Evolutionary conservation across 2,888 invertebrate species (phyloP).

Genomic region (Lasiommata megera): DNA sequence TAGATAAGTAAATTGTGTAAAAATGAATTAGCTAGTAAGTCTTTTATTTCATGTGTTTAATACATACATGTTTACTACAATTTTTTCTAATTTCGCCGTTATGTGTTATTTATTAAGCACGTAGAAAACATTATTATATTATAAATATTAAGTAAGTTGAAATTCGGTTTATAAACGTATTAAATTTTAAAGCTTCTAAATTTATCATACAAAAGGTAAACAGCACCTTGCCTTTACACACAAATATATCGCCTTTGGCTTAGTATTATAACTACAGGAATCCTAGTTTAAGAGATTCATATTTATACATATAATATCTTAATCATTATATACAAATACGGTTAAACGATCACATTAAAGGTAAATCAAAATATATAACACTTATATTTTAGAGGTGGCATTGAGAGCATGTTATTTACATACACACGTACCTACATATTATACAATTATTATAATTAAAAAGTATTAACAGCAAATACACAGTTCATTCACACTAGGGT

Average conservation of each 20-base stretch:
- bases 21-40: slow-evolving; percentile 25
- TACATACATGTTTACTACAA: slow-evolving; percentile 1
- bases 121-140: slow-evolving; percentile 19
- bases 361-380: slow-evolving; percentile 36
- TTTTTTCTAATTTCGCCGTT: background rate
- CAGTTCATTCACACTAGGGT: no score
- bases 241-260: slow-evolving; percentile 71
- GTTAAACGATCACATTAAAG: slow-evolving; percentile 42
- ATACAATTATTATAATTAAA: slow-evolving; percentile 13
- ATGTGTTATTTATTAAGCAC: background rate
- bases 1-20: slow-evolving; percentile 21
- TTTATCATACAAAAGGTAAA: slow-evolving; percentile 51
- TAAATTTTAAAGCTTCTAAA: slow-evolving; percentile 63
- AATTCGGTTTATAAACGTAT: slow-evolving; percentile 55
- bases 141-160: slow-evolving; percentile 38
- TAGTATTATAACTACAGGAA: slow-evolving; percentile 48
- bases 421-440: slow-evolving; percentile 30
- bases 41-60: slow-evolving; percentile 22
- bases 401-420: slow-evolving; percentile 45
- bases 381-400: slow-evolving; percentile 54
- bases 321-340: slow-evolving; percentile 48
- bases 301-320: slow-evolving; percentile 32
- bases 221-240: slow-evolving; percentile 71
- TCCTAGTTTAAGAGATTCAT: slow-evolving; percentile 56
- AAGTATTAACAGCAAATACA: background rate